A percentile compares a stretch with the other conserved stretches of the same genome.
Evolutionary conservation across 2,888 invertebrate species (phyloP).

Genomic region (Hipparchia semele): DNA sequence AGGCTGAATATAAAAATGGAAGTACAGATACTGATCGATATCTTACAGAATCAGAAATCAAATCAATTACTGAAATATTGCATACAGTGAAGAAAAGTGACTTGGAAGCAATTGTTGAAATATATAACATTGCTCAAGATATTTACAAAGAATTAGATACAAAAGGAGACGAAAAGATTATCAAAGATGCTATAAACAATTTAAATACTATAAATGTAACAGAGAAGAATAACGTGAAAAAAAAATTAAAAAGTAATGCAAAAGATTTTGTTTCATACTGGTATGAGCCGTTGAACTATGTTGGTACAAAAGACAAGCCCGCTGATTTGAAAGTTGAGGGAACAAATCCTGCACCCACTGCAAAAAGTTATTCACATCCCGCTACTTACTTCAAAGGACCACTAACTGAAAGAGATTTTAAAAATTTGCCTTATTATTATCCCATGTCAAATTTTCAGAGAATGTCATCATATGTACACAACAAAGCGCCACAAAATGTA

Average conservation of each 20-base stretch:
- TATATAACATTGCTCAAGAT: constrained; percentile 73
- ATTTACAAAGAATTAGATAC: constrained; percentile 68
- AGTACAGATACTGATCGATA: constrained; percentile 54
- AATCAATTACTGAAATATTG: constrained; percentile 60
- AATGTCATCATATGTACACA: constrained; percentile 55
- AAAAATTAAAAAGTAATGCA: constrained; percentile 13
- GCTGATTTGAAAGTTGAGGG: constrained; percentile 47
- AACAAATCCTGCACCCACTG: constrained; percentile 39
- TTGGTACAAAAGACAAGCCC: constrained; percentile 42
- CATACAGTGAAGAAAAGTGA: constrained; percentile 71
- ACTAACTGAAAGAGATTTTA: constrained; percentile 49
- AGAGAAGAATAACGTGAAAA: constrained; percentile 22
- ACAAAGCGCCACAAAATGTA: constrained; percentile 31
- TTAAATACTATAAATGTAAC: constrained; percentile 14
- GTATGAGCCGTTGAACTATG: constrained; percentile 55
- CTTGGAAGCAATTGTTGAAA: constrained; percentile 69
- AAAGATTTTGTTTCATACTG: constrained; percentile 51
- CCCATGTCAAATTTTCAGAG: constrained; percentile 60
- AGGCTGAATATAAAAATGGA: constrained; percentile 25
- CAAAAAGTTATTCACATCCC: constrained; percentile 37
- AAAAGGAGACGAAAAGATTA: constrained; percentile 42
- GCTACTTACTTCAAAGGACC: constrained; percentile 49
- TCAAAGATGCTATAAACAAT: constrained; percentile 43
- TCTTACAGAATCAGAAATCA: constrained; percentile 66
- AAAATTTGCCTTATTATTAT: constrained; percentile 61